Conservation (phyloP, 2,888 invertebrate species). For the Itoplectis maculator region DNA sequence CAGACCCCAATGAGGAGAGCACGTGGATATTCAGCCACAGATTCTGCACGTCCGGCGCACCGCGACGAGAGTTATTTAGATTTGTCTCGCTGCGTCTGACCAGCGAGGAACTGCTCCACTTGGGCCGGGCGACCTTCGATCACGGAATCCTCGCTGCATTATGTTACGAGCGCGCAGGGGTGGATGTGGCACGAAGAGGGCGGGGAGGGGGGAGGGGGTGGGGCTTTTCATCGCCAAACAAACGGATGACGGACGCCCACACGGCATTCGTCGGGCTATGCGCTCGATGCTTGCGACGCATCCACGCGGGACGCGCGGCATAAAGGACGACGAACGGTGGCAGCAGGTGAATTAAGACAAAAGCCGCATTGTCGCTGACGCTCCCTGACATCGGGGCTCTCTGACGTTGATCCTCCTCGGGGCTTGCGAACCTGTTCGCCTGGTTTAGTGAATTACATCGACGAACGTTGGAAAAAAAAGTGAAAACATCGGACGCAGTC, state of each 20-base stretch:
- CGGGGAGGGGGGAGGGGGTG: too few relatives aligned
- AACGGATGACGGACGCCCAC: slow-evolving; percentile 21
- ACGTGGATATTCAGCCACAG: slow-evolving; percentile 46
- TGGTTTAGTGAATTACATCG: too few relatives aligned
- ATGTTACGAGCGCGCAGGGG: background rate
- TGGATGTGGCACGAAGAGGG: too few relatives aligned
- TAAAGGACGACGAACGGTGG: background rate
- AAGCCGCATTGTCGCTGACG: slow-evolving; percentile 14
- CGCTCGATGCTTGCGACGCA: slow-evolving; percentile 1
- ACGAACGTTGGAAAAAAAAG: too few relatives aligned
- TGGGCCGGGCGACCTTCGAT: background rate
- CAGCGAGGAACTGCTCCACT: slow-evolving; percentile 45
- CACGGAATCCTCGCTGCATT: background rate
- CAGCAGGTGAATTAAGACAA: slow-evolving; percentile 20
- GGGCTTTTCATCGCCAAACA: slow-evolving; percentile 3
- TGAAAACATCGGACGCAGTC: too few relatives aligned
- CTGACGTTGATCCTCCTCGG: background rate
- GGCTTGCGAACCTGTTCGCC: background rate
- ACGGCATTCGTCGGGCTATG: background rate
- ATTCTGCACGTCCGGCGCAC: slow-evolving; percentile 37
- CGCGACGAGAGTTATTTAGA: slow-evolving; percentile 54
- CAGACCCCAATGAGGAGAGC: background rate
- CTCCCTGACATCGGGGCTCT: background rate
- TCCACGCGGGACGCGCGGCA: too few relatives aligned
- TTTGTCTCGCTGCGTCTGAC: slow-evolving; percentile 51